Percentiles rank a stretch among this genome's conserved stretches.
Evolutionary conservation across 1,140 invertebrate genomes (phyloP).

Genomic region (Bombus terrestris): DNA sequence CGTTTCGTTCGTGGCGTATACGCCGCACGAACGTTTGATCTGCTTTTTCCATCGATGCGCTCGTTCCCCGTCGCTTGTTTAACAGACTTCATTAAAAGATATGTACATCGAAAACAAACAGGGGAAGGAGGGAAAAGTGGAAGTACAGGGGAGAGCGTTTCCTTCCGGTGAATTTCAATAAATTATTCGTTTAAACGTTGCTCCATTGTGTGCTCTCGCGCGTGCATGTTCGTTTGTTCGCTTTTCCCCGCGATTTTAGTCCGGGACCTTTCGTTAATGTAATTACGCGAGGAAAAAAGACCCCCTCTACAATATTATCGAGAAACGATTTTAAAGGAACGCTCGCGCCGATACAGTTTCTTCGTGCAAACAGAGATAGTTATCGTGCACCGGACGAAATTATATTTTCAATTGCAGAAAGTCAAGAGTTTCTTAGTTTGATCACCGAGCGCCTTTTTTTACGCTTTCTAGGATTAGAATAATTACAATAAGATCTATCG

Average conservation of each 20-base stretch:
- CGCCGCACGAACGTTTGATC: conserved; percentile 44
- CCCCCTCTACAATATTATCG: neutral
- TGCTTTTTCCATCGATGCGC: conserved; percentile 32
- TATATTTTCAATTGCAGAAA: too few species aligned
- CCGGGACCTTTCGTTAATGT: neutral
- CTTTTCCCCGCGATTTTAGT: neutral
- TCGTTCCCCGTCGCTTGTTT: neutral
- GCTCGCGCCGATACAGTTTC: too few species aligned
- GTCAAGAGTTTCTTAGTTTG: too few species aligned
- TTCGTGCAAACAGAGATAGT: neutral
- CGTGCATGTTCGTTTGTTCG: neutral
- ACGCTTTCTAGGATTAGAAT: neutral
- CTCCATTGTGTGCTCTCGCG: neutral
- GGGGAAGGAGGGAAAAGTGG: neutral
- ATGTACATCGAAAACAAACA: conserved; percentile 9
- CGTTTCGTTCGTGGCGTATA: conserved; percentile 4
- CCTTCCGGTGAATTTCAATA: conserved; percentile 28
- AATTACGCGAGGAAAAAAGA: neutral
- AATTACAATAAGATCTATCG: conserved; percentile 10
- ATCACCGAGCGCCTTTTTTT: too few species aligned
- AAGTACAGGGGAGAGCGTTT: neutral
- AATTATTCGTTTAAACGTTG: conserved; percentile 18
- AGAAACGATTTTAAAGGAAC: neutral
- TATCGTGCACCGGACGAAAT: too few species aligned
- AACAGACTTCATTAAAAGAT: conserved; percentile 35